A percentile compares a stretch with the other conserved stretches of the same genome.
These are phyloP conservation scores for Microtus agrestis DNA, from an alignment of 2,797 vertebrate genomes.

Conservation along the genomic window DNA sequence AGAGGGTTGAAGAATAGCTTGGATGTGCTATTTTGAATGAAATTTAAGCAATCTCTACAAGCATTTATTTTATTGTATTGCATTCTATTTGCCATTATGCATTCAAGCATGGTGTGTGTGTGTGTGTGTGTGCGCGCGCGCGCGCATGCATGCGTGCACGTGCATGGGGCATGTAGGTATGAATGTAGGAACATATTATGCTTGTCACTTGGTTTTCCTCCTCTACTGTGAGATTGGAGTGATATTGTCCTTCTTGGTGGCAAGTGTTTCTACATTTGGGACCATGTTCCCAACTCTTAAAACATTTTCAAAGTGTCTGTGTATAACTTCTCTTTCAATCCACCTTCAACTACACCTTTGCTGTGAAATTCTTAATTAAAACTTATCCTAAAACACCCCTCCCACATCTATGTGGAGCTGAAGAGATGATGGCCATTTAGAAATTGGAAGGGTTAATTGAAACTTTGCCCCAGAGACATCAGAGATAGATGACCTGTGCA, in stretches of 20 bases:
- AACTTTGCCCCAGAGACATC: not conserved
- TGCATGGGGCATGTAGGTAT: not conserved
- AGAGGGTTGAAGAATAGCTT: not conserved
- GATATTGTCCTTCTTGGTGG: not conserved
- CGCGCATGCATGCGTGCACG: accelerated
- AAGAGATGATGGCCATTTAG: not conserved
- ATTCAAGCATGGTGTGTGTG: not conserved
- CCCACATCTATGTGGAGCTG: not conserved
- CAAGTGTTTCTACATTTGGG: not conserved
- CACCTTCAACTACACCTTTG: accelerated
- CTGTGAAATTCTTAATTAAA: slow-evolving; percentile 33
- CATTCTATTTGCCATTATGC: not conserved
- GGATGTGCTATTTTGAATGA: not conserved
- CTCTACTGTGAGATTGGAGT: not conserved
- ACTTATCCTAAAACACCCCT: not conserved
- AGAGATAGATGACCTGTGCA: not conserved
- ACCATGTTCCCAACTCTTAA: not conserved
- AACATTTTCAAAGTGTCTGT: not conserved
- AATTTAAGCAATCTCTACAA: not conserved
- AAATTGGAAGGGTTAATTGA: not conserved
- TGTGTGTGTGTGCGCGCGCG: not conserved
- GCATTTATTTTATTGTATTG: not conserved
- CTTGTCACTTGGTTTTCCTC: not conserved
- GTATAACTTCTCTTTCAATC: not conserved
- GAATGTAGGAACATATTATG: not conserved